phyloP scores from a whole-genome alignment of 2,888 invertebrate genomes.

The Heliconius ismenius region DNA sequence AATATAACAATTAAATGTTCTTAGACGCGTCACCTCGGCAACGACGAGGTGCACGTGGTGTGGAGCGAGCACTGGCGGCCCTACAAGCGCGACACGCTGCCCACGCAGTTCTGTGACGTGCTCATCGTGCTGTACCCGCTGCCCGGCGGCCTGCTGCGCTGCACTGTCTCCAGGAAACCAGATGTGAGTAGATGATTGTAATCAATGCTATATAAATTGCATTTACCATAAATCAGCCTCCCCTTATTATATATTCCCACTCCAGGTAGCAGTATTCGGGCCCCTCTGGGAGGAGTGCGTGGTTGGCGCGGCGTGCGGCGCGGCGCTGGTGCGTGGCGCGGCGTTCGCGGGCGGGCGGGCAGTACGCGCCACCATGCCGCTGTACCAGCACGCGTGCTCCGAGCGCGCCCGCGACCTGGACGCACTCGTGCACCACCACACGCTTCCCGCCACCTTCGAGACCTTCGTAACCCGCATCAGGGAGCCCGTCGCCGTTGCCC shows the following conservation, averaged over 20 bases:
- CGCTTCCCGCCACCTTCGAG: constrained; percentile 94
- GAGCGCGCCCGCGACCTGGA: constrained; percentile 93
- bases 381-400: constrained; percentile 96
- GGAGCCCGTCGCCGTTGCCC: constrained; percentile 54
- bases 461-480: constrained; percentile 82
- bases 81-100: constrained; percentile 97
- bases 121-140: constrained; percentile 97
- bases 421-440: constrained; percentile 92
- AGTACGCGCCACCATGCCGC: constrained; percentile 92
- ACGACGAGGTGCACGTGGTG: constrained; percentile 99
- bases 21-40: constrained; percentile 95
- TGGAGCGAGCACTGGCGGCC: constrained; percentile 99
- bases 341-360: constrained; percentile 96
- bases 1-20: not conserved
- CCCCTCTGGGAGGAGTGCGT: constrained; percentile 96
- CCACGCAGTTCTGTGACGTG: constrained; percentile 99
- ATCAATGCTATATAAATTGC: not conserved
- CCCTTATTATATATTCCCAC: too few relatives aligned
- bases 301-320: constrained; percentile 82
- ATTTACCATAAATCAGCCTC: too few relatives aligned
- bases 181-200: constrained; percentile 80
- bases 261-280: constrained; percentile 94
- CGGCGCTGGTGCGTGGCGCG: constrained; percentile 92
- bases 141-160: constrained; percentile 90
- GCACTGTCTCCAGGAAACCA: constrained; percentile 93